phyloP scores from a whole-genome alignment of 2,797 vertebrate genomes.

The Danio tinwini region DNA sequence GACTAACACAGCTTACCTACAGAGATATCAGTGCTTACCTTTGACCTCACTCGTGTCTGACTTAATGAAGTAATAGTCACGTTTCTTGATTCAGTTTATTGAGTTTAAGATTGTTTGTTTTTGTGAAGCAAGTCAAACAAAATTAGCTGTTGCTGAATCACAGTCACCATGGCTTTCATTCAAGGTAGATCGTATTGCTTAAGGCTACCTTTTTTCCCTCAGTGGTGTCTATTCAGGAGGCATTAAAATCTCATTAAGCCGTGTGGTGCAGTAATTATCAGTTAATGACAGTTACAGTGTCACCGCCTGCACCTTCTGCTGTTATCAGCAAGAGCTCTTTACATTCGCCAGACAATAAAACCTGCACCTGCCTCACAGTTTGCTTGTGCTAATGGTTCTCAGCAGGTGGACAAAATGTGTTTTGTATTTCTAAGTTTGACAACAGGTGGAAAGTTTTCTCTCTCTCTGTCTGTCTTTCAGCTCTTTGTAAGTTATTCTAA shows the following conservation, averaged over 20 bases:
- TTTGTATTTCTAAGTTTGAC: slow-evolving; percentile 69
- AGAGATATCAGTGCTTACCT: slow-evolving; percentile 34
- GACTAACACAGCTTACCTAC: slow-evolving; percentile 18
- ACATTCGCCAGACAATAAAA: slow-evolving; percentile 34
- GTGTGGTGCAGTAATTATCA: slow-evolving; percentile 55
- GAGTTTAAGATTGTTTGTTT: background rate
- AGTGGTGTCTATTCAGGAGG: slow-evolving; percentile 28
- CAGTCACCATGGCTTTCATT: background rate
- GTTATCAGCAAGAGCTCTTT: slow-evolving; percentile 40
- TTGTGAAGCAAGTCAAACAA: background rate
- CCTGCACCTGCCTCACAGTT: slow-evolving; percentile 63
- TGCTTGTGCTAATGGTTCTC: slow-evolving; percentile 68
- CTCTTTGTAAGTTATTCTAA: slow-evolving; percentile 1
- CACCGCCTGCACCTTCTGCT: slow-evolving; percentile 44
- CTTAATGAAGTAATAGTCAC: no score
- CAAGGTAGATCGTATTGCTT: slow-evolving; percentile 36
- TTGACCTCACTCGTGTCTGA: slow-evolving; percentile 28
- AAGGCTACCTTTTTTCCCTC: slow-evolving; percentile 45
- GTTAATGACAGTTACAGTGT: slow-evolving; percentile 62
- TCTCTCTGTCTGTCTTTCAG: background rate
- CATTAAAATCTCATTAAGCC: slow-evolving; percentile 57
- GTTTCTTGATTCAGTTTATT: background rate
- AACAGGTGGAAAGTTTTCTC: slow-evolving; percentile 12
- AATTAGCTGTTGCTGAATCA: background rate
- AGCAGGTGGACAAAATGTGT: slow-evolving; percentile 65